Evolutionary conservation across 2,888 invertebrate species (phyloP).

Genomic region (Argyra leucocephala): DNA sequence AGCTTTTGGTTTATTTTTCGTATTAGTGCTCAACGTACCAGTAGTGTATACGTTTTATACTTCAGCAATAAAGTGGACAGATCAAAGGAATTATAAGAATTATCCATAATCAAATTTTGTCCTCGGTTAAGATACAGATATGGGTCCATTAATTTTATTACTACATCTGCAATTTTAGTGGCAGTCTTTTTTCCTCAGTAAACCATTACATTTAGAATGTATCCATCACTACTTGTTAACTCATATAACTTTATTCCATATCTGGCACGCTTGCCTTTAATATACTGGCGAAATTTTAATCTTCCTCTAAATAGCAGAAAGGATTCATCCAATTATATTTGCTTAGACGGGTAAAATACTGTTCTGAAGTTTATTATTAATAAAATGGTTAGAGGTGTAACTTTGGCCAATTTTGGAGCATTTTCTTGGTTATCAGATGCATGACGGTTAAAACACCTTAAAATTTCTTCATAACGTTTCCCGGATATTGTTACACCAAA

Average conservation of each 20-base stretch:
- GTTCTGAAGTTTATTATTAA: not conserved
- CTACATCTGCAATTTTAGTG: slow-evolving; percentile 21
- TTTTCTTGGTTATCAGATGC: too few species aligned
- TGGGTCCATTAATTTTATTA: slow-evolving; percentile 20
- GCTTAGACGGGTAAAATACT: not conserved
- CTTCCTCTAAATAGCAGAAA: not conserved
- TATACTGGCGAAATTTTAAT: not conserved
- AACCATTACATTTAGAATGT: not conserved
- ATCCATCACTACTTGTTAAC: not conserved
- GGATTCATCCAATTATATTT: not conserved
- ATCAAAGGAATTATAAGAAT: slow-evolving; percentile 26
- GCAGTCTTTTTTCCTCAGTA: not conserved
- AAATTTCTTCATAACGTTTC: too few species aligned
- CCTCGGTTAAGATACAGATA: slow-evolving; percentile 26
- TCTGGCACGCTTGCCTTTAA: not conserved
- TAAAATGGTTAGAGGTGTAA: not conserved
- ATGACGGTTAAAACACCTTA: too few species aligned
- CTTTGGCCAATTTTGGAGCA: not conserved
- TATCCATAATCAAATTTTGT: slow-evolving; percentile 30
- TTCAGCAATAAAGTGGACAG: slow-evolving; percentile 24
- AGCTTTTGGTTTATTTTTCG: slow-evolving; percentile 23
- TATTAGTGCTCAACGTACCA: slow-evolving; percentile 26
- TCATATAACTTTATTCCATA: not conserved
- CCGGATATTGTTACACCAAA: too few species aligned
- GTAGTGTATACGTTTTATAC: slow-evolving; percentile 24